phyloP scores from a whole-genome alignment of 2,888 invertebrate species.

The Agrilus mali region DNA sequence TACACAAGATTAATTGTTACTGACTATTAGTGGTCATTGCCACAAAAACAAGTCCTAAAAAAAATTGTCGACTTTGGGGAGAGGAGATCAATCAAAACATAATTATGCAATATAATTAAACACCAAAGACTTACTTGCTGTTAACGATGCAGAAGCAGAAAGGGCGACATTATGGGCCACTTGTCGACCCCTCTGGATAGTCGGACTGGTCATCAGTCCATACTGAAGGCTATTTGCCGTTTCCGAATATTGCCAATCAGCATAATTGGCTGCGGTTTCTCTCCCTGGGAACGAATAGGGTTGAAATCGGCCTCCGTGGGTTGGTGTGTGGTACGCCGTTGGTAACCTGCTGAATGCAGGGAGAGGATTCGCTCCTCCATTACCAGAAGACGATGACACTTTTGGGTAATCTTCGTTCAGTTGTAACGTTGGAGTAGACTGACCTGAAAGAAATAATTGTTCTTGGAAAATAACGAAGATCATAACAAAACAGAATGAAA shows the following conservation, averaged over 20 bases:
- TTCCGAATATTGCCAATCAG: slow-evolving; percentile 21
- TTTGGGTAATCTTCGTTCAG: slow-evolving; percentile 23
- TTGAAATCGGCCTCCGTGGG: slow-evolving; percentile 16
- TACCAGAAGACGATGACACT: slow-evolving; percentile 19
- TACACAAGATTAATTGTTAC: no score
- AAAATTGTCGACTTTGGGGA: background rate
- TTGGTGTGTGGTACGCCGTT: slow-evolving; percentile 18
- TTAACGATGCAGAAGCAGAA: slow-evolving; percentile 56
- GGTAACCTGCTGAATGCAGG: slow-evolving; percentile 28
- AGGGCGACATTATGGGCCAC: slow-evolving; percentile 29
- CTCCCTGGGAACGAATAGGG: slow-evolving; percentile 18
- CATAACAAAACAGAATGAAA: no score
- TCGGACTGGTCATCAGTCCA: slow-evolving; percentile 13
- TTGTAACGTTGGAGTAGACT: slow-evolving; percentile 14
- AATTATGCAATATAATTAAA: background rate
- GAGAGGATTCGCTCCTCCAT: slow-evolving; percentile 18
- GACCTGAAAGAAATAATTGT: slow-evolving; percentile 13
- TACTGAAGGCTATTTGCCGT: slow-evolving; percentile 12
- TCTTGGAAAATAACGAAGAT: no score
- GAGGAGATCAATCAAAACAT: background rate
- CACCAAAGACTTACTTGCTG: slow-evolving; percentile 51
- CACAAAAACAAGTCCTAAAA: background rate
- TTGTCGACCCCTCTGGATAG: slow-evolving; percentile 30
- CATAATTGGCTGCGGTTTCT: slow-evolving; percentile 13
- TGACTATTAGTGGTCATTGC: no score